A percentile compares a stretch with the other conserved stretches of the same genome.
Conservation (phyloP, 2,797 vertebrate species). For the Gymnoscopelus microlampas region DNA sequence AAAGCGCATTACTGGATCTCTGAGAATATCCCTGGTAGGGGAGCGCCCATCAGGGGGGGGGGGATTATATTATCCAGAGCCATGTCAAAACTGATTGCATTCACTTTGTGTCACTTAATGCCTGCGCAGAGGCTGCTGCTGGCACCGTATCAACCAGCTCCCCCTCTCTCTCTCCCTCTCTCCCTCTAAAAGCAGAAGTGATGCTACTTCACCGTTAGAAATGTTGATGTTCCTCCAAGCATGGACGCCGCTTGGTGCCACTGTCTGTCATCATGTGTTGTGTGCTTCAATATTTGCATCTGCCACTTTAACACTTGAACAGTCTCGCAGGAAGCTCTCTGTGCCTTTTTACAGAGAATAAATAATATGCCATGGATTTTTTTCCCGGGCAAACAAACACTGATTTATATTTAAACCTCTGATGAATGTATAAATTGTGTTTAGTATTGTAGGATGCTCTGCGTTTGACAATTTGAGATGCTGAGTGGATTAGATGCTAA, state of each 20-base stretch:
- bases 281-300: constrained; percentile 4
- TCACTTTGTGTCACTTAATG: constrained; percentile 32
- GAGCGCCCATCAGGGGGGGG: constrained; percentile 9
- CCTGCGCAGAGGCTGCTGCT: not conserved
- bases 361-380: not conserved
- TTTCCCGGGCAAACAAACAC: not conserved
- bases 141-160: not conserved
- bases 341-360: no score
- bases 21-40: constrained; percentile 31
- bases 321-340: no score
- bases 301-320: not conserved
- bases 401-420: constrained; percentile 2
- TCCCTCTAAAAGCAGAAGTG: not conserved
- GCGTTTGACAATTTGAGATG: not conserved
- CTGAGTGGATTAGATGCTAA: not conserved
- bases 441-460: not conserved
- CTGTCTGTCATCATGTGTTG: not conserved
- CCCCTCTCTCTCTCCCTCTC: not conserved
- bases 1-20: constrained; percentile 47
- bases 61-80: constrained; percentile 37
- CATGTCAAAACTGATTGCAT: constrained; percentile 34
- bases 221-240: not conserved
- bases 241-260: not conserved
- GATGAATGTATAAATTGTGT: constrained; percentile 4
- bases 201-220: constrained; percentile 2